These are phyloP conservation scores for Dasypolia templi DNA, from an alignment of 2,888 invertebrate species.

Conservation along the genomic window DNA sequence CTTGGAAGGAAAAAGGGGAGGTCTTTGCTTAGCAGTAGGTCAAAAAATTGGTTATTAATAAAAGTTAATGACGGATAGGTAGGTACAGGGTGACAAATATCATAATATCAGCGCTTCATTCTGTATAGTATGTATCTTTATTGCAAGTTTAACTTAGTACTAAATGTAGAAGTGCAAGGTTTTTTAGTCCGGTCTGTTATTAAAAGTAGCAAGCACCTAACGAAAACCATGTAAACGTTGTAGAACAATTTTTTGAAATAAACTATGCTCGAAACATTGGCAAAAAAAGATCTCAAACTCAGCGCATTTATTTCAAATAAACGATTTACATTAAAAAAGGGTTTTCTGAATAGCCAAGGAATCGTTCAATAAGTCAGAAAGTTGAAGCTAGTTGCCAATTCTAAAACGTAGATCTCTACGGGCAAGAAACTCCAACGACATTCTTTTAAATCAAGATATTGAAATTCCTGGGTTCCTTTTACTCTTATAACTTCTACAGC, in stretches of 20 bases:
- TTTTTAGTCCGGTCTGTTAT: not conserved
- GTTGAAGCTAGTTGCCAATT: no score
- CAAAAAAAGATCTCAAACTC: not conserved
- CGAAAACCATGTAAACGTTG: not conserved
- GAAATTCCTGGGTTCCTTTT: no score
- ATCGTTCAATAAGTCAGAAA: no score
- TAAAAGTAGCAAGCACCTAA: not conserved
- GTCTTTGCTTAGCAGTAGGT: not conserved
- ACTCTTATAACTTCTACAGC: no score
- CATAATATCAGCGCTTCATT: no score
- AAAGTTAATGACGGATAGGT: not conserved
- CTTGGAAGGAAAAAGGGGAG: not conserved
- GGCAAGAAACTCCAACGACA: no score
- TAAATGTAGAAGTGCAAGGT: not conserved
- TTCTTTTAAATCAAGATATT: no score
- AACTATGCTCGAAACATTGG: not conserved
- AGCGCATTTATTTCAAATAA: no score
- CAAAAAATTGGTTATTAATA: not conserved
- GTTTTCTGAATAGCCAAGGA: no score
- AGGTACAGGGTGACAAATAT: not conserved
- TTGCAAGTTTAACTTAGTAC: not conserved
- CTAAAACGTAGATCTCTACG: no score
- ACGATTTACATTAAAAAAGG: no score
- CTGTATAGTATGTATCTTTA: not conserved
- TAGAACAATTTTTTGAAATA: not conserved